Percentiles rank a stretch among this genome's conserved stretches.
phyloP scores from a whole-genome alignment of 2,888 invertebrate species.

The Trissolcus japonicus region DNA sequence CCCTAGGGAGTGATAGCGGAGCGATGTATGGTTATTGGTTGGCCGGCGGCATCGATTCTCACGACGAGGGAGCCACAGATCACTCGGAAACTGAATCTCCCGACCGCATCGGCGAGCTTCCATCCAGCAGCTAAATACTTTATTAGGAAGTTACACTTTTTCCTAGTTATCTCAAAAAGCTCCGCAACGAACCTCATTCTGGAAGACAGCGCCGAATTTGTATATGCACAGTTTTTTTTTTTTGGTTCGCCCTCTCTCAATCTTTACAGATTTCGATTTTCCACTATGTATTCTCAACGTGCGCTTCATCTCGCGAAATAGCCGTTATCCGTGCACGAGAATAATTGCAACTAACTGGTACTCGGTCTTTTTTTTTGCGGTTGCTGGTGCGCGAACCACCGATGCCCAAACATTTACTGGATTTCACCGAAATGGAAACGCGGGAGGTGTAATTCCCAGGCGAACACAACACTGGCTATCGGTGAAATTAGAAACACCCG shows the following conservation, averaged over 20 bases:
- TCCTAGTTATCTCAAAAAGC: slow-evolving; percentile 50
- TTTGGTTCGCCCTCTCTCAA: not conserved
- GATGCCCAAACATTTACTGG: slow-evolving; percentile 20
- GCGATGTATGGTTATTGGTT: slow-evolving; percentile 76
- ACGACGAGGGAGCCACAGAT: slow-evolving; percentile 75
- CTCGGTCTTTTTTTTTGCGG: slow-evolving; percentile 17
- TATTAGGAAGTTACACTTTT: slow-evolving; percentile 71
- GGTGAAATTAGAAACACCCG: slow-evolving; percentile 37
- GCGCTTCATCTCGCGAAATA: slow-evolving; percentile 9
- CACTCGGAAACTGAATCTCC: slow-evolving; percentile 75
- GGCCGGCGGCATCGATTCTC: slow-evolving; percentile 76
- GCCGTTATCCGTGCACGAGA: slow-evolving; percentile 4
- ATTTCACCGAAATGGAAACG: slow-evolving; percentile 41
- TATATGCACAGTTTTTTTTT: not conserved
- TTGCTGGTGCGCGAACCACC: slow-evolving; percentile 14
- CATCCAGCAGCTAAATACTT: slow-evolving; percentile 69
- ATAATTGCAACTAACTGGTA: slow-evolving; percentile 27
- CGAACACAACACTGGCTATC: slow-evolving; percentile 25
- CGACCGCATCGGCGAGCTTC: slow-evolving; percentile 58
- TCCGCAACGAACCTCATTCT: not conserved
- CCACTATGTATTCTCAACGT: not conserved
- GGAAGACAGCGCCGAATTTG: not conserved
- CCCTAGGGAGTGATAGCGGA: slow-evolving; percentile 74
- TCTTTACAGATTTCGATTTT: not conserved
- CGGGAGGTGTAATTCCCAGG: slow-evolving; percentile 41